These are phyloP conservation scores for Bembecia ichneumoniformis DNA, from an alignment of 2,888 invertebrate genomes.

Conservation along the genomic window DNA sequence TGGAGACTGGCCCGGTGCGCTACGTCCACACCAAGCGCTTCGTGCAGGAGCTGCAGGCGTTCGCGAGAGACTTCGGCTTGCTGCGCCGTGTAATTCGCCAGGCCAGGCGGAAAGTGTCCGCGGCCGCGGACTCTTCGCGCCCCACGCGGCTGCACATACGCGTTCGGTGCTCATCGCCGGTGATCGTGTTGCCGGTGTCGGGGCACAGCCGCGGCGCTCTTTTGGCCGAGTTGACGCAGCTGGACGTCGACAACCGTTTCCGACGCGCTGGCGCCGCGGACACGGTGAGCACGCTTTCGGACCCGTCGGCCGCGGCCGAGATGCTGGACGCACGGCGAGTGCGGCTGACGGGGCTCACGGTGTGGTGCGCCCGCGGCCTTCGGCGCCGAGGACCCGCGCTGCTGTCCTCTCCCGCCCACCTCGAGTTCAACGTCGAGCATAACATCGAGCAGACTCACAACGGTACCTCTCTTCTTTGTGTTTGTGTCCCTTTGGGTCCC, in stretches of 20 bases:
- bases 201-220: constrained; percentile 83
- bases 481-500: not conserved
- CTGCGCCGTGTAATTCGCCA: constrained; percentile 83
- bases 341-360: constrained; percentile 81
- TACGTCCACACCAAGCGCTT: constrained; percentile 96
- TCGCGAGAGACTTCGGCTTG: constrained; percentile 87
- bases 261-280: constrained; percentile 70
- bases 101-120: constrained; percentile 71
- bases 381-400: constrained; percentile 73
- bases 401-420: constrained; percentile 85
- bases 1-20: constrained; percentile 91
- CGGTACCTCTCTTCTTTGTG: too few relatives aligned
- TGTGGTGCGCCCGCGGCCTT: constrained; percentile 73
- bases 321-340: constrained; percentile 83
- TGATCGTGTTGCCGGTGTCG: constrained; percentile 89
- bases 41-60: constrained; percentile 88
- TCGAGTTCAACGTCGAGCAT: constrained; percentile 85
- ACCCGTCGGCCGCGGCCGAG: constrained; percentile 61
- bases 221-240: constrained; percentile 84
- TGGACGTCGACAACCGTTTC: constrained; percentile 85
- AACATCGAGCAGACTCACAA: constrained; percentile 79
- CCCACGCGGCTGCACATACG: constrained; percentile 76
- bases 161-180: constrained; percentile 73
- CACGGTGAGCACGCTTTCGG: constrained; percentile 61
- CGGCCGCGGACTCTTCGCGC: constrained; percentile 55